Base-by-base conservation (phyloP, 2,113 vertebrate species). In the Ameiurus melas region DNA sequence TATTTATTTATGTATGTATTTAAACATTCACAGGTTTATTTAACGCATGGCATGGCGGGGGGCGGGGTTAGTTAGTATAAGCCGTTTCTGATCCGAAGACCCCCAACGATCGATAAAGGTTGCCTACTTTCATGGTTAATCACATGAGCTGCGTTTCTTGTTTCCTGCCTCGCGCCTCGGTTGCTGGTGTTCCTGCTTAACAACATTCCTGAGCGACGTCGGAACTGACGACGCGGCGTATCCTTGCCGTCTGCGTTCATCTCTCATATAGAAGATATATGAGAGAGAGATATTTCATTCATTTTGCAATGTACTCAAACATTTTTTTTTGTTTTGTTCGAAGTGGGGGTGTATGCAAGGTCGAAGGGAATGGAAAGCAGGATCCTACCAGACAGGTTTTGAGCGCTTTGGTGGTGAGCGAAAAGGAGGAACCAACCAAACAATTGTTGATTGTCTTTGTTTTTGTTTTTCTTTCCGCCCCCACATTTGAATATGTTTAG, bases 151-250 rank as follows among this genome's bases (percentile, higher is more conserved):
- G 53, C 43, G 25, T 36, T 64, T 73, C n/a, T 85, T 75, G 47
- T 80, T 80, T 62, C n/a, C 51, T 85, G 19, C 20, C n/a, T 60
- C 33, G 81, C 33, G 1, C 89, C 89, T 92, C 62, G 81, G 83
- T 83, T 75, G 87, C 89, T 88, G 80, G 58, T 39, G 64, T 92
- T 93, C 94, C 93, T 30, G 95, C 92, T 92, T 0, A 82, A 92
- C 87, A 60, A 93, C 94, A 96, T 96, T 96, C 95, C 92, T 86
- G 87, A 47, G 6, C 43, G 43, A 47, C 43, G 7, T 70, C 60
- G 9, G 33, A 39, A 83, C 85, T 81, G 64, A 58, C 85, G 1
- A 81, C 87, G 87, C 17, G 33, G 83, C 60, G 58, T 85, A 81
- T 86, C 83, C 71, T 6, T 53, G 7, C 14, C 51, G 19, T 87